Evolutionary conservation across 2,113 vertebrate genomes (phyloP), one percentile per base, ranked within the genome.

Genomic region (Abramis brama): DNA sequence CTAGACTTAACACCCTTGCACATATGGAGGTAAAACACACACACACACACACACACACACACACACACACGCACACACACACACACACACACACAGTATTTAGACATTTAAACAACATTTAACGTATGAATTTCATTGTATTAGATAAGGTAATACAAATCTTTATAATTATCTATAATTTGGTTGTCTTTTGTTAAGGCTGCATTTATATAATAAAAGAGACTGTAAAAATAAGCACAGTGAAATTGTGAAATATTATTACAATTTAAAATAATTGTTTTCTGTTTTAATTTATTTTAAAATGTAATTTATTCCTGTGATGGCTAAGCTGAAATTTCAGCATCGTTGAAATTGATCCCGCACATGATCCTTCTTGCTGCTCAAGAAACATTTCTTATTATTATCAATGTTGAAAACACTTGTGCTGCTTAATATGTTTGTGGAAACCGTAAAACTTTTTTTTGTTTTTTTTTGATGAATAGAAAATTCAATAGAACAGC

Each of bases 1-100:
- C 96, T 7, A 94, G 94, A 0, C 95, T 99, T 52, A 98, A 97
- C 0, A 95, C 96, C 0, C 95, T 97, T 86, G 97, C 97, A 23
- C 97, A 98, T 92, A 95, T 99, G 92, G 97, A 99, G 89, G 95
- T 95, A 75, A 87, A 6, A 36, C 19, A 57, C 60, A 30, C 62
- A 74, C 10, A 70, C 33, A 66, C 27, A 78, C 45, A 59, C 0
- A 4, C 52, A 19, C 47, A 50, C 47, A 50, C 45, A 15, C 43
- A 4, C 52, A 19, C 47, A 50, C 47, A 50, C 45, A 15, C 43
- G n/a, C 19, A 57, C 60, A 30, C 62, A 74, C 10, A 70, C 33
- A 66, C 27, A 78, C 45, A 59, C 0, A 4, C 52, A 19, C 47
- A 50, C 47, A 50, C 45, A 15, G 15, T 55, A 19, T 55, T 19